Percentiles rank a stretch among this genome's conserved stretches.
phyloP scores from a whole-genome alignment of 2,888 invertebrate species.

The Diarsia rubi region DNA sequence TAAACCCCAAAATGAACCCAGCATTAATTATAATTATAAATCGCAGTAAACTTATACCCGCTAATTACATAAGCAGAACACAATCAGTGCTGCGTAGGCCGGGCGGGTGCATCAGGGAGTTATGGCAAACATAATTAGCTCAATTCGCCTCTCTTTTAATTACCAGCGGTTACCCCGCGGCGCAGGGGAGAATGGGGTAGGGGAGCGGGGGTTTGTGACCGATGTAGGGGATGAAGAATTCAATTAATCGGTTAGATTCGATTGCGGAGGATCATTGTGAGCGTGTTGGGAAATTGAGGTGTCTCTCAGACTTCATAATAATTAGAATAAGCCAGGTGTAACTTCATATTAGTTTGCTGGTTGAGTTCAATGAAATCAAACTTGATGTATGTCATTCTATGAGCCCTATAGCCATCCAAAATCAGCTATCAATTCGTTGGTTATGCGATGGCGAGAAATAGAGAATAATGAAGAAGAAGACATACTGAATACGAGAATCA shows the following conservation, averaged over 20 bases:
- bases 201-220: conserved; percentile 34
- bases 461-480: too few species aligned
- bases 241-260: conserved; percentile 50
- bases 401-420: neutral
- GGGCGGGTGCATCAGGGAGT: conserved; percentile 62
- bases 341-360: neutral
- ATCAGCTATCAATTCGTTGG: neutral
- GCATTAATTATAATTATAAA: conserved; percentile 58
- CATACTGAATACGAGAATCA: too few species aligned
- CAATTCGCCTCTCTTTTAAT: conserved; percentile 78
- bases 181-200: conserved; percentile 32
- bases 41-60: conserved; percentile 54
- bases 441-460: too few species aligned
- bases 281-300: neutral
- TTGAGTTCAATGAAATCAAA: neutral
- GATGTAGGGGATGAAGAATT: conserved; percentile 55
- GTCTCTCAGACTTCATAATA: neutral
- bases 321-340: neutral
- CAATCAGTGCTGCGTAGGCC: conserved; percentile 62
- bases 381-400: neutral
- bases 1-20: conserved; percentile 7
- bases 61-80: conserved; percentile 67
- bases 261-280: conserved; percentile 22
- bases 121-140: conserved; percentile 78
- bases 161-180: conserved; percentile 63